These are phyloP conservation scores for Euthynnus affinis DNA, from an alignment of 2,797 vertebrate genomes.

Conservation along the genomic window DNA sequence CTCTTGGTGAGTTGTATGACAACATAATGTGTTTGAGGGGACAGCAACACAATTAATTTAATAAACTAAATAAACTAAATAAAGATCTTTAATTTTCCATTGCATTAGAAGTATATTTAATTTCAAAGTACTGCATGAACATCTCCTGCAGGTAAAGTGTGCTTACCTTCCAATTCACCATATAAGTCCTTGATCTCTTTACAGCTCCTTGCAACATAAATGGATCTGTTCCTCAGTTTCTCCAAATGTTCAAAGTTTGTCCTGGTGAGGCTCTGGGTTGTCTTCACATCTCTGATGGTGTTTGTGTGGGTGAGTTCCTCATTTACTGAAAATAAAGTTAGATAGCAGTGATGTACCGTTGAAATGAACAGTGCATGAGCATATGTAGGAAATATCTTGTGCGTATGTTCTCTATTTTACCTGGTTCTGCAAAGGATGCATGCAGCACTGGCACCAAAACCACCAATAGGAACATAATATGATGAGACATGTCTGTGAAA, in stretches of 20 bases:
- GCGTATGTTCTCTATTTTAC: background rate
- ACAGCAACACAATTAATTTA: background rate
- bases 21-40: too few relatives aligned
- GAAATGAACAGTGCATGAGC: background rate
- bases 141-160: background rate
- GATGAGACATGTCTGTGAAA: constrained; percentile 15
- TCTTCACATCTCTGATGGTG: background rate
- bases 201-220: constrained; percentile 38
- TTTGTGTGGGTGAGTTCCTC: background rate
- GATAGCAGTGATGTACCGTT: background rate
- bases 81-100: background rate
- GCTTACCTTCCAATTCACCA: constrained; percentile 19
- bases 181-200: constrained; percentile 35
- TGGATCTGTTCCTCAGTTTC: constrained; percentile 13
- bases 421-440: background rate
- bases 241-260: constrained; percentile 18
- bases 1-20: background rate
- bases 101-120: background rate
- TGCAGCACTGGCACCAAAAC: background rate
- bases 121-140: background rate
- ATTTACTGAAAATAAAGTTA: background rate
- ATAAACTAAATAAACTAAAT: too few relatives aligned
- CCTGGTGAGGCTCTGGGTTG: background rate
- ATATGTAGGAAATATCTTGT: background rate
- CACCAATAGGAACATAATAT: background rate